Evolutionary conservation across 2,888 invertebrate genomes (phyloP), one percentile per base, ranked within the genome.

Genomic region (Dermolepida albohirtum): DNA sequence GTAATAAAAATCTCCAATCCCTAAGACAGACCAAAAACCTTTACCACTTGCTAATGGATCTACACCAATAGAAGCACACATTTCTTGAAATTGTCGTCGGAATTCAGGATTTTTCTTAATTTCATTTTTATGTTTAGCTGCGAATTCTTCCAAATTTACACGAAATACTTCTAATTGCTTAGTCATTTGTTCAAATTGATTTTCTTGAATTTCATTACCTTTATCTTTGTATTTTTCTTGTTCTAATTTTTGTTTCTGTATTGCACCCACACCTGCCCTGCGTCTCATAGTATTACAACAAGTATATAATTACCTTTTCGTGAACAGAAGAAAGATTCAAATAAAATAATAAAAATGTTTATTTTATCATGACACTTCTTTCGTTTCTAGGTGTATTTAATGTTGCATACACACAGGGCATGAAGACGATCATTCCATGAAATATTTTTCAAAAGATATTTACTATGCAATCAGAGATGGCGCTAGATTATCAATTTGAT

Each of bases 1-100:
- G 80, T 98, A 99, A 81, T 99, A 99, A 82, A 98, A 99, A 81
- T 98, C 98, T 39, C 99, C 98, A 77, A 99, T 96, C n/a, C 99
- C 91, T 72, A 99, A 86, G 70, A 98, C 95, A 1, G 96, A 96
- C 99, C 99, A 99, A 84, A 99, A 98, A 0, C 98, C 95, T 85
- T 96, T 96, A 63, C 93, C 94, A 0, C 97, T 97, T 0, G 98
- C 96, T 59, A 99, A 83, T 0, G 99, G 99, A 83, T 99, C 99
- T 0, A 99, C 99, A 0, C 97, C 99, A 71, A 99, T 98, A 0
- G 96, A 94, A 0, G 98, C 95, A 84, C 99, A 99, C 99, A 99
- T 99, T 83, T 97, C 96, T 78, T 97, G 97, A 81, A 99, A 99
- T 83, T 98, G 97, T 64, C 93, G 87, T 40, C 99, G 89, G 79